These are phyloP conservation scores for Nephrocerus scutellatus DNA, from an alignment of 2,888 invertebrate species.

Conservation along the genomic window DNA sequence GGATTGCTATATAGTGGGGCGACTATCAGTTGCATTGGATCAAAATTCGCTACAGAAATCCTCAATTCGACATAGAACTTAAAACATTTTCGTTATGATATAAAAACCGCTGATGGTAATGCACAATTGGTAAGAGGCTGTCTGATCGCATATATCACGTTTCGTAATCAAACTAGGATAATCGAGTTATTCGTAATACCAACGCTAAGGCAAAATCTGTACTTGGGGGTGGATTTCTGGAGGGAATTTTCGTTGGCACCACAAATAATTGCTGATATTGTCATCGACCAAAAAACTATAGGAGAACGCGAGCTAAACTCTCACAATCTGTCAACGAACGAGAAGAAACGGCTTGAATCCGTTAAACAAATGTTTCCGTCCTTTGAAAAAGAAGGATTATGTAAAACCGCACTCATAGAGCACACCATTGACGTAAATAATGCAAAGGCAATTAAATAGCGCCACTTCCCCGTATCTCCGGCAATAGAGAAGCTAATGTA, in stretches of 20 bases:
- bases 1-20: conserved; percentile 16
- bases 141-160: conserved; percentile 6
- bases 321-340: neutral
- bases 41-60: conserved; percentile 2
- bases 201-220: conserved; percentile 11
- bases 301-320: too few species aligned
- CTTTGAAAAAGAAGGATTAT: conserved; percentile 14
- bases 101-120: conserved; percentile 14
- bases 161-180: neutral
- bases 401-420: conserved; percentile 16
- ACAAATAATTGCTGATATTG: too few species aligned
- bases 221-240: conserved; percentile 18
- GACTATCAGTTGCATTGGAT: conserved; percentile 13
- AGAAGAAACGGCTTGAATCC: neutral
- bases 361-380: conserved; percentile 13
- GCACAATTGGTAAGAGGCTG: conserved; percentile 8
- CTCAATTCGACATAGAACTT: neutral
- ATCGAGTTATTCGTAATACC: conserved; percentile 12
- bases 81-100: conserved; percentile 2
- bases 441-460: conserved; percentile 19
- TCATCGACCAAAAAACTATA: too few species aligned
- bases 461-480: conserved; percentile 21
- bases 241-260: conserved; percentile 2
- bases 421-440: conserved; percentile 19
- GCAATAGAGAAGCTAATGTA: conserved; percentile 18